Base-by-base conservation (phyloP, 2,797 vertebrate species). In the Diceros bicornis region DNA sequence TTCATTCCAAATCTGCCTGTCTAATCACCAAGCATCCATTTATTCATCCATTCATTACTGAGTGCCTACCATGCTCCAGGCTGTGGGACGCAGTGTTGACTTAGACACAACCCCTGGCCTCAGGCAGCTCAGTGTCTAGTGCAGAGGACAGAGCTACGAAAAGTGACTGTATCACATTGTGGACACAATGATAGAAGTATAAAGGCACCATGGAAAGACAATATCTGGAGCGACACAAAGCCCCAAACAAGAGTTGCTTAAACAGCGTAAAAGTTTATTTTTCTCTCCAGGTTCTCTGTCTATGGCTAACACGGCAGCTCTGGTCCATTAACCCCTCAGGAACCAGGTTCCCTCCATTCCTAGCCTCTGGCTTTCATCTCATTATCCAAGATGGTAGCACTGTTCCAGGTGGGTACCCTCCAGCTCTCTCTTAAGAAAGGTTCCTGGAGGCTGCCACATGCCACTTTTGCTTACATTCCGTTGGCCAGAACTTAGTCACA, bases 211-310 rank as follows among this genome's bases (percentile, higher is more conserved):
- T 5, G 29, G 32, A 87, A 74, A 81, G 66, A 72, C 9, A 41
- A 10, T 72, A 7, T 68, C 29, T 50, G 72, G 72, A 78, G 57
- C 4, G 34, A 77, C 74, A 82, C 32, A 29, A 92, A 85, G 79
- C 23, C 20, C 72, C 23, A 91, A 85, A 44, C 23, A 64, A 57
- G 57, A 72, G 23, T 64, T 41, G 32, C 77, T 88, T 81, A 20
- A n/a, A 71, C 27, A 72, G 64, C 44, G 6, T 50, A 83, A 89
- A 74, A 6, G 3, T 85, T 47, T 27, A 12, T 29, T 91, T 92
- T 20, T 97, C 78, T 85, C 85, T 82, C 50, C 16, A 66, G n/a
- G n/a, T 77, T 91, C 93, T 85, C 85, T 81, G 18, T 52, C 8
- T 55, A 34, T 12, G 75, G 23, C 18, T 72, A 41, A 68, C 8